Base-by-base conservation (phyloP, 1,140 invertebrate species). In the Anastatus disparis region DNA sequence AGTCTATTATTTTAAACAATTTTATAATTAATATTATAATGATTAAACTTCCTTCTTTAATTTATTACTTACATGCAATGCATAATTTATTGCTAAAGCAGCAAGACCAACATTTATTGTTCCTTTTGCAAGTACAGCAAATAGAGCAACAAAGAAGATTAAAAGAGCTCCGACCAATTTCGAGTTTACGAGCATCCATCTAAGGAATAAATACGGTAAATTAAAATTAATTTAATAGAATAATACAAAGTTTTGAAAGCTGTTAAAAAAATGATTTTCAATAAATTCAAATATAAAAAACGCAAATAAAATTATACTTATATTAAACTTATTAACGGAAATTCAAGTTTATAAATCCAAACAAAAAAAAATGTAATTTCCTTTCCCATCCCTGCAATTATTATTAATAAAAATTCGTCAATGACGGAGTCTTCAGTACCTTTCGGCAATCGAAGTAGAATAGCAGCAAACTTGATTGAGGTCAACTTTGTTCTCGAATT, bases 131-230 rank as follows among this genome's bases (percentile, higher is more conserved):
- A 96, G 79, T 2, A 98, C 96, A 67, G 94, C 92, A 83, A 98
- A 96, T 22, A 97, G 77, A 1, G 95, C 92, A 56, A 96, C 90
- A 79, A 94, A 95, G 76, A 98, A 90, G 69, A 98, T 95, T 72
- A 98, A 94, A 40, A 94, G 83, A 85, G 97, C 97, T 65, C 95
- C 95, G 56, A 97, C 91, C 89, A 97, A 94, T 84, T 98, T 96
- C 62, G 99, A 86, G 29, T 96, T 87, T 4, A 98, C 89, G 0
- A 95, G 93, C 26, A 98, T 85, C 97, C 97, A 99, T 80, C 96
- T 88, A 42, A 62, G 77, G 69, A 20, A 68, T 67, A 22, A n/a
- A 75, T 59, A 75, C 52, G n/a, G n/a, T 62, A 22, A 61, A 35
- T 29, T 24, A 44, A 40, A 42, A n/a, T n/a, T n/a, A n/a, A n/a